Percentiles rank a stretch among this genome's conserved stretches.
Conservation (phyloP, 2,888 invertebrate genomes). For the Augiades crinisus region DNA sequence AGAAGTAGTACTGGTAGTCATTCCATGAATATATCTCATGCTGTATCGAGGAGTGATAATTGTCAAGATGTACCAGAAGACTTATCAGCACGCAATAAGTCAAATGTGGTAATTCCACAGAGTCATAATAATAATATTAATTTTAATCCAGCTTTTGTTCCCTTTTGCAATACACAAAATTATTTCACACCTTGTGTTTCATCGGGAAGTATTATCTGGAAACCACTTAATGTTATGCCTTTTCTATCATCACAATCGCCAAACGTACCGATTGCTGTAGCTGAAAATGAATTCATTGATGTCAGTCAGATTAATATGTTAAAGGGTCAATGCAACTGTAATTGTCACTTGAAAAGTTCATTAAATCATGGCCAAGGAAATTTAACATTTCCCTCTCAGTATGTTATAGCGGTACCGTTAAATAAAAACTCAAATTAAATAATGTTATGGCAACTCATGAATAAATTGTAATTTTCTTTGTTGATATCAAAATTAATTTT, state of each 20-base stretch:
- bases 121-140: conserved; percentile 16
- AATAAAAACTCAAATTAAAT: conserved; percentile 31
- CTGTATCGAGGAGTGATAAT: background rate
- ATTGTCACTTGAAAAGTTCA: conserved; percentile 43
- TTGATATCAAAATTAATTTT: too few relatives aligned
- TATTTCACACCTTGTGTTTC: conserved; percentile 44
- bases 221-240: conserved; percentile 44
- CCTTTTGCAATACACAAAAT: conserved; percentile 39
- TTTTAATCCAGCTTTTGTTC: conserved; percentile 27
- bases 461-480: too few relatives aligned
- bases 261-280: conserved; percentile 30
- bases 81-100: conserved; percentile 34
- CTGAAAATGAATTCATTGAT: conserved; percentile 27
- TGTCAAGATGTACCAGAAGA: conserved; percentile 41
- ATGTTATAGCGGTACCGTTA: conserved; percentile 48
- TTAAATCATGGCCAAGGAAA: conserved; percentile 28
- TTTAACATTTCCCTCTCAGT: conserved; percentile 41
- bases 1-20: background rate
- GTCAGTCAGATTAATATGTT: conserved; percentile 15
- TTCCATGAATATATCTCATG: background rate
- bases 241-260: conserved; percentile 22
- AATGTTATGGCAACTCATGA: too few relatives aligned
- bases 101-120: conserved; percentile 6
- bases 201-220: conserved; percentile 51
- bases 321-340: conserved; percentile 46